Evolutionary conservation across 2,797 vertebrate genomes (phyloP), one percentile per base, ranked within the genome.

Genomic region (Intellagama lesueurii): DNA sequence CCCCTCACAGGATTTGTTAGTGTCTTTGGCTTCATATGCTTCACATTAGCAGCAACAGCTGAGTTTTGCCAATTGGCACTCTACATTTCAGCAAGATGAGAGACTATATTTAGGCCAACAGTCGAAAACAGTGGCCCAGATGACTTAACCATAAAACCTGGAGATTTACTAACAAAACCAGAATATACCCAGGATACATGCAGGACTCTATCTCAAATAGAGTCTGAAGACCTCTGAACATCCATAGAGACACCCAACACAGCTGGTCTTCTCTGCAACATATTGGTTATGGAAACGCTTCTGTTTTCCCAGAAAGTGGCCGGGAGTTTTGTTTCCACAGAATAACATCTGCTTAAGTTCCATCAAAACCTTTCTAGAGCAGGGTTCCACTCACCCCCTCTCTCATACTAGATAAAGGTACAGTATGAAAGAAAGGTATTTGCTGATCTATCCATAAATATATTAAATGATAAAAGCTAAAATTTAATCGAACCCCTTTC

Each of bases 31-130:
- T 95, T 95, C 88, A 82, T 93, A 88, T 52, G 52, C 83, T 88
- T 93, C 69, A 69, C 89, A 94, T 93, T 95, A 94, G 28, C 81
- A 87, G 82, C 76, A 92, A 92, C 40, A 76, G 73, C 56, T 49
- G 28, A 93, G 75, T 91, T 94, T 91, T 94, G 88, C 92, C 94
- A 96, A 87, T 92, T 96, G 95, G 94, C 94, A 93, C 76, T 90
- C 91, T 2, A 0, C 86, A 95, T 93, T 95, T 95, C 92, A 95
- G 92, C 92, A 95, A 94, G 94, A 91, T 96, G 94, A 95, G 92
- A 94, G 95, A 92, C 91, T 94, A 84, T 94, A 93, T 95, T 64
- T 93, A 94, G 90, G 92, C 93, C 93, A 94, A 87, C 81, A 92
- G 78, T 92, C 68, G 89, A 92, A 93, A 94, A 94, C 85, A 91